phyloP scores from a whole-genome alignment of 2,888 invertebrate species.

The Eupithecia abbreviata region DNA sequence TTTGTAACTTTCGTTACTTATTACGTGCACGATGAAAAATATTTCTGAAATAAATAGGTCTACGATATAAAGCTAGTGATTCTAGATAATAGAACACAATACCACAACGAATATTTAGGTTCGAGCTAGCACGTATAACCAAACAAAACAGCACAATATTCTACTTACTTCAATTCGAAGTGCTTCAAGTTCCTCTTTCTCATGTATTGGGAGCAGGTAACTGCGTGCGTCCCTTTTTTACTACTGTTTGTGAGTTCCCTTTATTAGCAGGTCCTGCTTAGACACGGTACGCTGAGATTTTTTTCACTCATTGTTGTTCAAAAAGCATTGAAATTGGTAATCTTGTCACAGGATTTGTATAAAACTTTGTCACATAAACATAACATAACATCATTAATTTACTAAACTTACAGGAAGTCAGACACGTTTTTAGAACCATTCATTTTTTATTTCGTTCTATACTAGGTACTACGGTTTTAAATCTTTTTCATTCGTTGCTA shows the following conservation, averaged over 20 bases:
- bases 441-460: not conserved
- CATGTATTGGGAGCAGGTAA: slow-evolving; percentile 66
- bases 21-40: slow-evolving; percentile 48
- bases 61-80: not conserved
- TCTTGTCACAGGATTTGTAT: slow-evolving; percentile 38
- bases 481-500: not conserved
- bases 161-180: slow-evolving; percentile 14
- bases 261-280: slow-evolving; percentile 49
- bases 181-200: slow-evolving; percentile 18
- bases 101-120: not conserved
- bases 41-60: slow-evolving; percentile 43
- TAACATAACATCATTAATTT: slow-evolving; percentile 28
- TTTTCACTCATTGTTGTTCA: slow-evolving; percentile 43
- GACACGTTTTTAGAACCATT: not conserved
- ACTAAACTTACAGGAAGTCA: slow-evolving; percentile 8
- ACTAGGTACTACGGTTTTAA: not conserved
- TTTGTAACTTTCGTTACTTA: slow-evolving; percentile 15
- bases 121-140: not conserved
- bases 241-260: slow-evolving; percentile 61
- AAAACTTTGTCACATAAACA: slow-evolving; percentile 28
- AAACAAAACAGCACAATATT: not conserved
- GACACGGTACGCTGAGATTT: slow-evolving; percentile 38
- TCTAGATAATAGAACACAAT: not conserved
- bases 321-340: slow-evolving; percentile 37
- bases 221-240: slow-evolving; percentile 74